phyloP scores from a whole-genome alignment of 2,888 invertebrate species.

The Gymnosoma rotundatum region DNA sequence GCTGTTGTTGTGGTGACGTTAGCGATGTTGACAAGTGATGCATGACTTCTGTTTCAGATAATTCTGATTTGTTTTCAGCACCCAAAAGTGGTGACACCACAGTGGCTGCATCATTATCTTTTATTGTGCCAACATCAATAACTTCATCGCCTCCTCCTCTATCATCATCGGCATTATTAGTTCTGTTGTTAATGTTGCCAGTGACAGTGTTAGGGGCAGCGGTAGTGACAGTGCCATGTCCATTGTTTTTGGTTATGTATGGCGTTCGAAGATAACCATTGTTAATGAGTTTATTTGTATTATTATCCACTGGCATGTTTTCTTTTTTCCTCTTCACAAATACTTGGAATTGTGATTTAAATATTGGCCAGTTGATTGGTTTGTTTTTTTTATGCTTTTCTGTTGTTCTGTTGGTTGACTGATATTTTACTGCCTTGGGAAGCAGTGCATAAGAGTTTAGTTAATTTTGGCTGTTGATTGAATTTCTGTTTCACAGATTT shows the following conservation, averaged over 20 bases:
- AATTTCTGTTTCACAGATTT: constrained; percentile 41
- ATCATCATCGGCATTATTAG: constrained; percentile 55
- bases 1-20: constrained; percentile 53
- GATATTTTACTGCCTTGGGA: no score
- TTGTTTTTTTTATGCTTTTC: not conserved
- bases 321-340: not conserved
- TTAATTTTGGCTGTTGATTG: not conserved
- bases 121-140: constrained; percentile 4
- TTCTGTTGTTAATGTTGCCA: constrained; percentile 27
- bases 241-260: constrained; percentile 69
- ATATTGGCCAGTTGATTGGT: constrained; percentile 24
- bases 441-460: no score
- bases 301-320: constrained; percentile 71
- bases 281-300: constrained; percentile 76
- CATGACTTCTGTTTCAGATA: constrained; percentile 52
- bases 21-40: constrained; percentile 56
- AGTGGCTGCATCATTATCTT: constrained; percentile 71
- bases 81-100: constrained; percentile 75
- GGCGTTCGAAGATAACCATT: constrained; percentile 81
- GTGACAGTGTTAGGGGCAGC: constrained; percentile 47
- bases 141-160: constrained; percentile 38
- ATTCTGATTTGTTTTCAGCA: constrained; percentile 57
- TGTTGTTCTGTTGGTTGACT: constrained; percentile 1
- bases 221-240: constrained; percentile 34
- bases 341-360: constrained; percentile 19